Evolutionary conservation across 2,797 vertebrate genomes (phyloP), one percentile per base, ranked within the genome.

Genomic region (Cottoperca gobio): DNA sequence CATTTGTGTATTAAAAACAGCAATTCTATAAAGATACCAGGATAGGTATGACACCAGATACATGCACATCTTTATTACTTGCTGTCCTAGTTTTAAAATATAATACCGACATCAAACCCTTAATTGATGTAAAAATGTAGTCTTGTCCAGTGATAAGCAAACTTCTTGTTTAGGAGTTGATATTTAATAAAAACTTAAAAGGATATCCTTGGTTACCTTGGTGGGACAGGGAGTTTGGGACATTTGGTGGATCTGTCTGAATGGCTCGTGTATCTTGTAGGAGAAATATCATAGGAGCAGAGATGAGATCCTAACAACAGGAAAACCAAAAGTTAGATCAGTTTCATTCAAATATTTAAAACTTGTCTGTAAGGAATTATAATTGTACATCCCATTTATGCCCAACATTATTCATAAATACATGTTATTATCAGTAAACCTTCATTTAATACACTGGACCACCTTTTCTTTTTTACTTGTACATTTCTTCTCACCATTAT

Each of bases 171-270:
- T 5, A 31, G 50, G 8, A 48, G 28, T 11, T 24, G 8, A 23
- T 6, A 54, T 48, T 37, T 50, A 5, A 55, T 63, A 50, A 6
- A 24, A 59, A 10, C 21, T 8, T 6, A 33, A 37, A 40, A 31
- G 3, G 4, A 28, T 16, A 3, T 35, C 2, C 5, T 45, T 17
- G 12, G 89, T 86, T 95, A 98, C 98, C 98, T 99, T 74, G 94
- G 91, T 83, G 93, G 94, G 90, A 98, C 97, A 69, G 98, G 98
- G 45, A 98, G 96, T 88, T 96, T 97, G 78, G 98, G 98, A 85
- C 98, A 99, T 73, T 96, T 95, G 1, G 86, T 94, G 50, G 28
- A 14, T 53, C 82, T 94, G 4, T 94, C 92, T 55, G 78, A 8
- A 80, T 95, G 83, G 82, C 86, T 88, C 5, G 91, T 78, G 74